Evolutionary conservation across 2,888 invertebrate species (phyloP).

Genomic region (Acrocera orbiculus): DNA sequence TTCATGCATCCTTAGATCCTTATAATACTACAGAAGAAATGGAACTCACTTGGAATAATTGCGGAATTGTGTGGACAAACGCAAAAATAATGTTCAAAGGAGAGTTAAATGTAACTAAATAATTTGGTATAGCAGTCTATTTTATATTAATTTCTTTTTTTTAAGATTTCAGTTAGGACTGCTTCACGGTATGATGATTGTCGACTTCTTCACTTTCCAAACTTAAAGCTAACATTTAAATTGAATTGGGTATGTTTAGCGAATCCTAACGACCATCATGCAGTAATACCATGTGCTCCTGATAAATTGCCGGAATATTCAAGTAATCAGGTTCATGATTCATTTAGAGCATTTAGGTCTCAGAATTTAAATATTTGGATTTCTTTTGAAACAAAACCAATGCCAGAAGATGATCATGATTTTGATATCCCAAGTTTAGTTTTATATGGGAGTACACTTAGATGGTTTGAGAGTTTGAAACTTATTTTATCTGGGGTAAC

Average conservation of each 20-base stretch:
- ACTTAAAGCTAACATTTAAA: conserved; percentile 64
- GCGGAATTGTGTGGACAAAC: conserved; percentile 92
- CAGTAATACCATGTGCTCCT: conserved; percentile 88
- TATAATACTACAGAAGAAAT: conserved; percentile 98
- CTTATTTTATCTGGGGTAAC: conserved; percentile 83
- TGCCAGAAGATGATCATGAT: conserved; percentile 33
- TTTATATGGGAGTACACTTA: conserved; percentile 81
- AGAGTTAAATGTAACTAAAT: conserved; percentile 57
- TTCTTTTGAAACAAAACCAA: conserved; percentile 56
- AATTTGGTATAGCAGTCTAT: neutral
- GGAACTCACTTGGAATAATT: conserved; percentile 89
- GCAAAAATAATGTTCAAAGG: conserved; percentile 83
- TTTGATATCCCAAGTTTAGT: conserved; percentile 53
- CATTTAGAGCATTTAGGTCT: conserved; percentile 85
- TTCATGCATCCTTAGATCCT: conserved; percentile 93
- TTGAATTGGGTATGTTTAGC: conserved; percentile 83
- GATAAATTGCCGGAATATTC: conserved; percentile 93
- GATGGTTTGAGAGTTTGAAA: conserved; percentile 92
- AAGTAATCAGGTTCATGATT: conserved; percentile 88
- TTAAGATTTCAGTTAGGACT: conserved; percentile 60
- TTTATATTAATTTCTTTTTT: neutral
- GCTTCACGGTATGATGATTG: conserved; percentile 99
- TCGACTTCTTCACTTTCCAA: conserved; percentile 77
- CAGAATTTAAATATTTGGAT: conserved; percentile 64
- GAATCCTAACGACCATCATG: conserved; percentile 90